Conservation (phyloP, 2,888 invertebrate species). For the Adela reaumurella region DNA sequence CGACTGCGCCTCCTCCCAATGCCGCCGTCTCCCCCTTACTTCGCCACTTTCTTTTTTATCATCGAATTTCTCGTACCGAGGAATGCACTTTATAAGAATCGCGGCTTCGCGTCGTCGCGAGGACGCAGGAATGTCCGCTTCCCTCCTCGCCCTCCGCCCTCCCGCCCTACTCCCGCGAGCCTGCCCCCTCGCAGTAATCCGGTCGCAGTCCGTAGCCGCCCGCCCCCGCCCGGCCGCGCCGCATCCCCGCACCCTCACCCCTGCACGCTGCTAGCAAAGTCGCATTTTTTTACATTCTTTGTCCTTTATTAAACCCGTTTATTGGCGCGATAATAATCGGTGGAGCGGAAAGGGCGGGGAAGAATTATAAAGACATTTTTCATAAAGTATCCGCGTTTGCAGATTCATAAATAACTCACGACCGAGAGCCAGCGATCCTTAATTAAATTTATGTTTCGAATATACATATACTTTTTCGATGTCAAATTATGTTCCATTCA, state of each 20-base stretch:
- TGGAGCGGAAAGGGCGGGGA: constrained; percentile 2
- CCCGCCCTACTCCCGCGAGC: background rate
- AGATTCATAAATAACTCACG: too few relatives aligned
- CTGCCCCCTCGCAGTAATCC: background rate
- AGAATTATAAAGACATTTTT: constrained; percentile 4
- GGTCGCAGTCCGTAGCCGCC: constrained; percentile 34
- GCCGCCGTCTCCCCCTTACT: constrained; percentile 15
- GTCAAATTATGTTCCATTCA: too few relatives aligned
- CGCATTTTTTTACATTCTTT: constrained; percentile 53
- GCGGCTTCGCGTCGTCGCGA: background rate
- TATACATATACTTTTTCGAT: too few relatives aligned
- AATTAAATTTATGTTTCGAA: too few relatives aligned
- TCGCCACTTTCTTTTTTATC: constrained; percentile 23
- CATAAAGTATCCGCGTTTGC: background rate
- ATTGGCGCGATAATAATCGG: constrained; percentile 15
- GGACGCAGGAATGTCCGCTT: background rate
- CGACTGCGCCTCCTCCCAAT: constrained; percentile 13
- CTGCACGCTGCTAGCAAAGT: constrained; percentile 52
- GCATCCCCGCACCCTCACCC: constrained; percentile 27
- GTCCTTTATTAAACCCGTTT: constrained; percentile 41
- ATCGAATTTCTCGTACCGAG: constrained; percentile 3
- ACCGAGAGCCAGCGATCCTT: too few relatives aligned
- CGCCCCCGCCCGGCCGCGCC: constrained; percentile 25
- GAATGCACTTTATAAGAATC: background rate
- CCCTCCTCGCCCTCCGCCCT: background rate